phyloP scores from a whole-genome alignment of 1,140 invertebrate species.

The Brachystomella parvula region DNA sequence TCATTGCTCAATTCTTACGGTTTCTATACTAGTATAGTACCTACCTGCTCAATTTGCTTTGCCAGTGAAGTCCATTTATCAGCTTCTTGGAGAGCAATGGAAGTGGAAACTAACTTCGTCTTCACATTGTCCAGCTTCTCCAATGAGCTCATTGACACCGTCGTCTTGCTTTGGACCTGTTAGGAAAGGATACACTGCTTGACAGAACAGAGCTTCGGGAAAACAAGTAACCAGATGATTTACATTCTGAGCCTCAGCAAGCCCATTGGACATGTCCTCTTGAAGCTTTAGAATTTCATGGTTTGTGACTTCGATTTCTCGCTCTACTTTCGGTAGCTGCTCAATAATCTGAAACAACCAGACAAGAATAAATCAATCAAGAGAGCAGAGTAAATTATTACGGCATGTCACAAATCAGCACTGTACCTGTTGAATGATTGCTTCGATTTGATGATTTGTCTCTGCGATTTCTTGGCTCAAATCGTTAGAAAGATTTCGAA shows the following conservation, averaged over 20 bases:
- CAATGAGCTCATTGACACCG: constrained; percentile 32
- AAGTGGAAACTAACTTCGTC: constrained; percentile 28
- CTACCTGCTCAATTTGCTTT: constrained; percentile 35
- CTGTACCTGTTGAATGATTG: constrained; percentile 14
- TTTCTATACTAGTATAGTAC: neutral
- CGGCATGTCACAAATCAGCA: neutral
- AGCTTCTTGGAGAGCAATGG: constrained; percentile 34
- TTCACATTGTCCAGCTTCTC: constrained; percentile 35
- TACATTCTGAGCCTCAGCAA: constrained; percentile 33
- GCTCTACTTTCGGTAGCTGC: constrained; percentile 22
- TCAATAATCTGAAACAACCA: constrained; percentile 22
- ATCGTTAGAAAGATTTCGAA: neutral
- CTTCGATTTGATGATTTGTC: constrained; percentile 11
- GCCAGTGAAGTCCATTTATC: constrained; percentile 37
- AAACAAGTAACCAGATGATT: neutral
- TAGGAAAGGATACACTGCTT: neutral
- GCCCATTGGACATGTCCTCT: constrained; percentile 26
- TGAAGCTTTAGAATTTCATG: constrained; percentile 28
- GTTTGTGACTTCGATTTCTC: constrained; percentile 30
- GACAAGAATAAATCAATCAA: constrained; percentile 1
- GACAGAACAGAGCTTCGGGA: neutral
- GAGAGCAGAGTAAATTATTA: neutral
- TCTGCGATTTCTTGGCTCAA: constrained; percentile 14
- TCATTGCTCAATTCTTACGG: neutral
- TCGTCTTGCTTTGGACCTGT: constrained; percentile 36